These are phyloP conservation scores for Sebastes glaucus DNA, from an alignment of 2,797 vertebrate species.

Conservation along the genomic window DNA sequence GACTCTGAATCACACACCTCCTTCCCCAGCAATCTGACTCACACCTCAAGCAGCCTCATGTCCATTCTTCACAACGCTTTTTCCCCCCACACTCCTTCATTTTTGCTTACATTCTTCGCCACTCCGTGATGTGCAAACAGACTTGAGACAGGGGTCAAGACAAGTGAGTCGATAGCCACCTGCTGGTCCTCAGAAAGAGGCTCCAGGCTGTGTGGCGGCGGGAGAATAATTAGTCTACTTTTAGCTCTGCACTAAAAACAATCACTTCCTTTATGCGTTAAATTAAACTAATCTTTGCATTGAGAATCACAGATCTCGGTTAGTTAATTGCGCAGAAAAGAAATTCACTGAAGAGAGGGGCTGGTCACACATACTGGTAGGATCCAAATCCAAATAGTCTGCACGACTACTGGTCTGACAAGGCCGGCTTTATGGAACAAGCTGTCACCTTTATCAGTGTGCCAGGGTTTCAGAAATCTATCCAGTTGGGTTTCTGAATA, in stretches of 20 bases:
- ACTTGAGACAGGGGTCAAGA: constrained; percentile 38
- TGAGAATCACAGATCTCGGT: background rate
- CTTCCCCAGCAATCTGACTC: constrained; percentile 56
- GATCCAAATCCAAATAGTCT: constrained; percentile 9
- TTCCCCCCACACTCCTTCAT: background rate
- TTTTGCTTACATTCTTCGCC: constrained; percentile 46
- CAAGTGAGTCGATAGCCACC: constrained; percentile 44
- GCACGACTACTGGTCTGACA: constrained; percentile 32
- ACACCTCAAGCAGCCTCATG: constrained; percentile 33
- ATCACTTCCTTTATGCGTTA: background rate
- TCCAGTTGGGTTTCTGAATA: constrained; percentile 73
- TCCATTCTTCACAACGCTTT: constrained; percentile 11
- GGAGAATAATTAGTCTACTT: constrained; percentile 49
- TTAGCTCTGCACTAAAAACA: constrained; percentile 31
- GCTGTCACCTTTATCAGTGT: constrained; percentile 66
- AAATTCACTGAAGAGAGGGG: background rate
- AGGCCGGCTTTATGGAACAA: constrained; percentile 64
- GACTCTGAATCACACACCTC: constrained; percentile 58
- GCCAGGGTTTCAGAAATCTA: constrained; percentile 69
- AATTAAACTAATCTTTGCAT: background rate
- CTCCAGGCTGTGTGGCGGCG: constrained; percentile 32
- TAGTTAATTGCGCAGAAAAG: background rate
- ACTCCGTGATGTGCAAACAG: constrained; percentile 37
- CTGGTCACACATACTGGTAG: background rate
- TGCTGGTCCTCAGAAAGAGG: constrained; percentile 49